phyloP scores from a whole-genome alignment of 2,113 vertebrate genomes.

The Podiceps cristatus region DNA sequence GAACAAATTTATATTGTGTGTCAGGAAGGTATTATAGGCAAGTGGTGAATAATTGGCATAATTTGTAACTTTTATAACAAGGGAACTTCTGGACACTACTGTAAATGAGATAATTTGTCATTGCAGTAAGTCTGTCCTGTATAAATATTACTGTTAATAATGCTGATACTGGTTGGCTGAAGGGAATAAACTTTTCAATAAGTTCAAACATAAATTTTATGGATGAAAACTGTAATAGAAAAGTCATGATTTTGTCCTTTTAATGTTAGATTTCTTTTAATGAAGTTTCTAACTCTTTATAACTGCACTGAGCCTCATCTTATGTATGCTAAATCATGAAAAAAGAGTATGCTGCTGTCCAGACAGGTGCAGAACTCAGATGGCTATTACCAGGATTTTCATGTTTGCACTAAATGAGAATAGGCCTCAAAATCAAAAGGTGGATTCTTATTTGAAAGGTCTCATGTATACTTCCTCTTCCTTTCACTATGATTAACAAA shows the following conservation, averaged over 20 bases:
- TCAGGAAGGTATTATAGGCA: slow-evolving; percentile 18
- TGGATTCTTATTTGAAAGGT: not conserved
- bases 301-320: not conserved
- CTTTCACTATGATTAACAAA: not conserved
- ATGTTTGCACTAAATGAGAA: not conserved
- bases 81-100: not conserved
- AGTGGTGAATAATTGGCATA: slow-evolving; percentile 42
- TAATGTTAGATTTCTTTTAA: not conserved
- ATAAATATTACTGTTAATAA: slow-evolving; percentile 14
- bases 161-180: not conserved
- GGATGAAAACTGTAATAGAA: not conserved
- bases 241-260: not conserved
- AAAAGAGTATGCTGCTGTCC: not conserved
- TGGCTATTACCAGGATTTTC: not conserved
- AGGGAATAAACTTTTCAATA: not conserved
- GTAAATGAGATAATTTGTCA: slow-evolving; percentile 48
- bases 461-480: not conserved
- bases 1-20: not conserved
- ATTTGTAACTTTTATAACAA: slow-evolving; percentile 35
- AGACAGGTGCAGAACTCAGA: not conserved
- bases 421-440: not conserved
- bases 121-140: not conserved
- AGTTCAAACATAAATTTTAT: not conserved
- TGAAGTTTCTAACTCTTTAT: not conserved
- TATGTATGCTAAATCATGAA: not conserved